Evolutionary conservation across 2,888 invertebrate species (phyloP).

Genomic region (Elmis aenea): DNA sequence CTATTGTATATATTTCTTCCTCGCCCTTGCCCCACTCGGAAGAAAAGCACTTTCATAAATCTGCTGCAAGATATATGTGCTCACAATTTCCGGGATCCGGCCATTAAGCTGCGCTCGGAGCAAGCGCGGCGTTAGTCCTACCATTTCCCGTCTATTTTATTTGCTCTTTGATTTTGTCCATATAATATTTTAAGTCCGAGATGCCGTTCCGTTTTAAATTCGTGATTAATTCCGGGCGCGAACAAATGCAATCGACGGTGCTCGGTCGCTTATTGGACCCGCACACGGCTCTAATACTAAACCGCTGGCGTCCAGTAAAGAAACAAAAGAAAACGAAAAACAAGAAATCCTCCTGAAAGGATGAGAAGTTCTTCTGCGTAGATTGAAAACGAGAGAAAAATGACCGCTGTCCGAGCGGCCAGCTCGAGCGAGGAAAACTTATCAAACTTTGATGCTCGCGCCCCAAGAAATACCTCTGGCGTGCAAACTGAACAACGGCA

Average conservation of each 20-base stretch:
- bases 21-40: conserved; percentile 41
- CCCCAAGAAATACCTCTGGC: conserved; percentile 27
- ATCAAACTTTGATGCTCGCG: conserved; percentile 47
- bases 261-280: conserved; percentile 15
- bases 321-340: conserved; percentile 29
- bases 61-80: conserved; percentile 85
- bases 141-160: conserved; percentile 41
- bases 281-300: conserved; percentile 15
- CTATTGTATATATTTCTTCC: conserved; percentile 46
- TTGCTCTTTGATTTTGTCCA: conserved; percentile 44
- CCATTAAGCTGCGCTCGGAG: conserved; percentile 59
- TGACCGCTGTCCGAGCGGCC: conserved; percentile 51
- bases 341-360: conserved; percentile 30
- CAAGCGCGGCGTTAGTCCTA: conserved; percentile 40
- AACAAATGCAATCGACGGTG: conserved; percentile 16
- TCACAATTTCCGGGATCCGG: conserved; percentile 88
- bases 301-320: conserved; percentile 12
- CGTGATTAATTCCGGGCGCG: conserved; percentile 9
- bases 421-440: conserved; percentile 42
- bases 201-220: conserved; percentile 6
- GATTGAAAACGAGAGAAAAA: conserved; percentile 53
- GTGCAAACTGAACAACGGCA: conserved; percentile 27
- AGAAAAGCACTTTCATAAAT: conserved; percentile 79
- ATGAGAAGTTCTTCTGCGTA: conserved; percentile 38
- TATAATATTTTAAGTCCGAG: conserved; percentile 20